Base-by-base conservation (phyloP, 2,888 invertebrate species). In the Gastracanthus pulcherrimus region DNA sequence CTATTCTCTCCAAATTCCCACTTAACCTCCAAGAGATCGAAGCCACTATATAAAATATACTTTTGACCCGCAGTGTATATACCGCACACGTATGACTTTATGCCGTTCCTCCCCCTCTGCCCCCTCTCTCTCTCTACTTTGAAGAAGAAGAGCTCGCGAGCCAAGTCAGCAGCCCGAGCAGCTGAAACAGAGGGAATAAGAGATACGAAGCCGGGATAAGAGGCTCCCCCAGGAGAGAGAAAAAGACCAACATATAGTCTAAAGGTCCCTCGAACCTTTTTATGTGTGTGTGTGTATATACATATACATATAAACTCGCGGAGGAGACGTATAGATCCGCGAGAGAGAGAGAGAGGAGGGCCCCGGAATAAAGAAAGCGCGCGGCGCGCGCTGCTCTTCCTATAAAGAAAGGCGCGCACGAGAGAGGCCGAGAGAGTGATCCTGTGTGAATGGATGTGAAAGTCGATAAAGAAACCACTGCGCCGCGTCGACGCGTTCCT, bases 391-490 rank as follows among this genome's bases (percentile, higher is more conserved):
- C 36, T 76, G 45, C 48, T 23, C 23, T 9, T 13, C 41, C 9
- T 55, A 55, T 55, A 34, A 70, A 77, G 70, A 70, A 62, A 69
- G 48, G 58, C 13, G 60, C 31, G 38, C 38, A 13, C 38, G 38
- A n/a, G 23, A 9, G 19, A 38, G 6, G 7, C 41, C 13, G 34
- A 38, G 26, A 76, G 67, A 67, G 62, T 62, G 41, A 76, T 66
- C 45, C 26, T 29, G 74, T n/a, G n/a, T 34, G 41, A 69, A 69
- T 76, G 58, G 76, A 76, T 45, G 67, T 76, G 69, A 69, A 76
- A 76, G 69, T 45, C 45, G 45, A 69, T 67, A 67, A 69, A 76
- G 76, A 76, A 69, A 76, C n/a, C 36, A 31, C 31, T n/a, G 16
- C 19, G 19, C 26, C 16, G 5, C 29, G 26, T 5, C 26, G 23